Base-by-base conservation (phyloP, 2,113 vertebrate species). In the Miniopterus natalensis region DNA sequence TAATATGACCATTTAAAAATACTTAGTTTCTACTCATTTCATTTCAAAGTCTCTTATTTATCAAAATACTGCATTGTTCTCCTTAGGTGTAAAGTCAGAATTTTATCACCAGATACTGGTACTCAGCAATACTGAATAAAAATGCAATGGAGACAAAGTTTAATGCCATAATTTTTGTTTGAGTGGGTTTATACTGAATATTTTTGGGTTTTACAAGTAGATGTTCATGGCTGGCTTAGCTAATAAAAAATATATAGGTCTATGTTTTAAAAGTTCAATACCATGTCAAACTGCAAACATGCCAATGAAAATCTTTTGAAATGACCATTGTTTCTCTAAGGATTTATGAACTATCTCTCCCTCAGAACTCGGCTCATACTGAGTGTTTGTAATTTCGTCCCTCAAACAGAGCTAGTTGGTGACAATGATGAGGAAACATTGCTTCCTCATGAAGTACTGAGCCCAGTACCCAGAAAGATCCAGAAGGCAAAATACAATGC, bases 11-110 rank as follows among this genome's bases (percentile, higher is more conserved):
- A 81, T 53, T 80, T 88, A 71, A 95, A 96, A 77, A 36, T 84
- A 84, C 4, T 73, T 77, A 59, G 13, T 47, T 63, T 85, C 79
- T 61, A 70, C 15, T 74, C 88, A 47, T 66, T 94, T 94, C 6
- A 89, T 70, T 68, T 84, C 11, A 91, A 11, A 85, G 5, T 78
- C 27, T 88, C 12, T 71, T 65, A 80, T 63, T 95, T 75, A 93
- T 55, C 40, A 65, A 89, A 92, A 51, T 5, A 73, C 23, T 75
- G 15, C 40, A 40, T 55, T n/a, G 3, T 80, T 84, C n/a, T 81
- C 8, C 9, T 95, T 71, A 61, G 31, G 21, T 21, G 68, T 11
- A 81, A 25, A 14, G 13, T 80, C 49, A 77, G 47, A 88, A 94
- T 78, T 92, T 8, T 84, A 42, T 66, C 36, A 81, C 13, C 6